A percentile compares a stretch with the other conserved stretches of the same genome.
Evolutionary conservation across 2,113 vertebrate genomes (phyloP).

Genomic region (Setophaga coronata): DNA sequence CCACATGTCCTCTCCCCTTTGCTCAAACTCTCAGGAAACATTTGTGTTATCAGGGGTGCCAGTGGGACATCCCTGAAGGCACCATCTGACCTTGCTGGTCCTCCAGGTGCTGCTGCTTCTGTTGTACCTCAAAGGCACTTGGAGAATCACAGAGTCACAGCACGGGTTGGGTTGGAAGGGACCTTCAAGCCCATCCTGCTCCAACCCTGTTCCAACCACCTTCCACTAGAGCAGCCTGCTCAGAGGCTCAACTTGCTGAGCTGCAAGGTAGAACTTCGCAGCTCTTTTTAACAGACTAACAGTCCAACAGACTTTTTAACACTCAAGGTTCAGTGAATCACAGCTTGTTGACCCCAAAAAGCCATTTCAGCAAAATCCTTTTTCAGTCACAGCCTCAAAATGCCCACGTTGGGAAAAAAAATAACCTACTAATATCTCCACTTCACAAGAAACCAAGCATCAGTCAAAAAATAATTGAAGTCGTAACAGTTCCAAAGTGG

Average conservation of each 20-base stretch:
- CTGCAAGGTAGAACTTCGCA: not conserved
- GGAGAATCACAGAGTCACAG: not conserved
- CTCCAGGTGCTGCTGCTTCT: not conserved
- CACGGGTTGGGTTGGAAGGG: not conserved
- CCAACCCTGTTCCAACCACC: not conserved
- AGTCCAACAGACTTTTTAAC: not conserved
- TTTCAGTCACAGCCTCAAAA: not conserved
- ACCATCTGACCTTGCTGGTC: accelerated
- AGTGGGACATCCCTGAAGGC: not conserved
- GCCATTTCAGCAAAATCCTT: not conserved
- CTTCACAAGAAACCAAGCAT: not conserved
- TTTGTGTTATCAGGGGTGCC: not conserved
- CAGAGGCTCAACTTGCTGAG: not conserved
- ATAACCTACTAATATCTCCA: not conserved
- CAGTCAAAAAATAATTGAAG: not conserved
- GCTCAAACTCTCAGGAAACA: not conserved
- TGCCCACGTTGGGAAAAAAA: not conserved
- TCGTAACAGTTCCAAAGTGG: not conserved
- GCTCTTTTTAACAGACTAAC: no score
- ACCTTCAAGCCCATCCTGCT: not conserved
- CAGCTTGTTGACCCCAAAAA: not conserved
- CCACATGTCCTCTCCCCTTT: not conserved
- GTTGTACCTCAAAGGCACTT: not conserved
- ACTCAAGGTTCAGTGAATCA: not conserved
- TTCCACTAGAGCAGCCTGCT: not conserved